Evolutionary conservation across 1,140 invertebrate genomes (phyloP), one percentile per base, ranked within the genome.

Genomic region (Phortica variegata): DNA sequence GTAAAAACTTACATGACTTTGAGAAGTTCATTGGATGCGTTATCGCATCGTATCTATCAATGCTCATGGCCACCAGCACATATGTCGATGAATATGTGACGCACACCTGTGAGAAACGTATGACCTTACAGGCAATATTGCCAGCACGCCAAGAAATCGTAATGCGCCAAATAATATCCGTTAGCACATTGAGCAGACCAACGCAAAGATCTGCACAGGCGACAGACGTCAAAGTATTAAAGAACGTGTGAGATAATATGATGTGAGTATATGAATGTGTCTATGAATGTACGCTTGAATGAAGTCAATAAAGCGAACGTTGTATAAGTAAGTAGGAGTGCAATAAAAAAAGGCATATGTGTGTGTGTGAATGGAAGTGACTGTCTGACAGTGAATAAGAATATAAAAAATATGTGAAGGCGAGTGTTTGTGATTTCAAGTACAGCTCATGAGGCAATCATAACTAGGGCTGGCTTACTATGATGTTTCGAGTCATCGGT

Each of bases 1-100:
- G 7, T 18, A 20, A 49, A 16, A 73, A 91, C 91, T 91, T 81
- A 94, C 92, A 94, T 63, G 90, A 91, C 70, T 89, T 88, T 17
- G 89, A 91, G 77, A 95, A 95, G 78, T 93, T 94, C 89, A 97
- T 91, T 1, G 94, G 94, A 77, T 93, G 86, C 6, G 90, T 93
- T 63, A 97, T 95, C 54, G 93, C 93, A 69, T 96, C 92, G 65
- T 94, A 94, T 62, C 94, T 83, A 77, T 97, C 94, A 56, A 97
- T 92, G 61, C 91, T 95, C 17, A 97, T 81, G 2, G 93, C 92
- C 10, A 97, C 93, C 23, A 97, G 81, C 5, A 96, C 93, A 66
- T 96, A 97, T 0, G 93, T 97, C 1, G 93, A 96, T 4, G 91
- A 92, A 73, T 94, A 96, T 23, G 91, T 93, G 20, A 94, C 91